A percentile compares a stretch with the other conserved stretches of the same genome.
Conservation (phyloP, 1,140 invertebrate species). For the Acromyrmex heyeri region DNA sequence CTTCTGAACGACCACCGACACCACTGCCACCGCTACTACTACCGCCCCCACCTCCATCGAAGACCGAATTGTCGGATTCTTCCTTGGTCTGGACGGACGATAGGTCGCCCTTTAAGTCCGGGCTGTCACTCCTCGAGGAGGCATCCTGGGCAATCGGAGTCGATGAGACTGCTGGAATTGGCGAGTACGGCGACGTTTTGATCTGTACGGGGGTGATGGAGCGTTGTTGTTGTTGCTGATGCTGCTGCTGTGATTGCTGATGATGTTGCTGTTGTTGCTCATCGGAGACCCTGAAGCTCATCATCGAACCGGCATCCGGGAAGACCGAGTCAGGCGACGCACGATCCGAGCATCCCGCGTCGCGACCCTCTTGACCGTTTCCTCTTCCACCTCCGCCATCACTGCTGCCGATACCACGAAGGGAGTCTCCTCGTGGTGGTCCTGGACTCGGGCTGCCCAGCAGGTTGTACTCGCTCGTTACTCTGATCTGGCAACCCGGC, state of each 20-base stretch:
- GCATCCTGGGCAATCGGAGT: slow-evolving; percentile 83
- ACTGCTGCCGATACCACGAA: slow-evolving; percentile 67
- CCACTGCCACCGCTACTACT: slow-evolving; percentile 76
- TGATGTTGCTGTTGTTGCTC: slow-evolving; percentile 78
- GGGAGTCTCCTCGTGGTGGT: slow-evolving; percentile 76
- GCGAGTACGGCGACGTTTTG: slow-evolving; percentile 84
- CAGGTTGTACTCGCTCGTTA: slow-evolving; percentile 85
- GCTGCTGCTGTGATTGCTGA: slow-evolving; percentile 72
- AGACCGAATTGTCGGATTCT: slow-evolving; percentile 87
- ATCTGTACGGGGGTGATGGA: slow-evolving; percentile 76
- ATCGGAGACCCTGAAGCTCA: slow-evolving; percentile 80
- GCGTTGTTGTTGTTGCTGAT: slow-evolving; percentile 76
- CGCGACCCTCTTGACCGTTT: slow-evolving; percentile 78
- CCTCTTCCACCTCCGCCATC: slow-evolving; percentile 79
- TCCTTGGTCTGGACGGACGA: slow-evolving; percentile 85
- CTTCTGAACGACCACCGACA: slow-evolving; percentile 75
- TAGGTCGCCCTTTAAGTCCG: slow-evolving; percentile 79
- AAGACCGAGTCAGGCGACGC: slow-evolving; percentile 86
- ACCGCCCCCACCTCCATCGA: slow-evolving; percentile 85
- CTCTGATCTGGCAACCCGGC: slow-evolving; percentile 88
- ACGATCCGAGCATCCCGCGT: slow-evolving; percentile 80
- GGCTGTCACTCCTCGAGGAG: slow-evolving; percentile 81
- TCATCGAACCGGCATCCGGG: slow-evolving; percentile 77
- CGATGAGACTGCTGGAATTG: slow-evolving; percentile 81
- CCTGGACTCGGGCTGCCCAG: slow-evolving; percentile 84